Evolutionary conservation across 1,140 invertebrate species (phyloP), one percentile per base, ranked within the genome.

Genomic region (Aphidius gifuensis): DNA sequence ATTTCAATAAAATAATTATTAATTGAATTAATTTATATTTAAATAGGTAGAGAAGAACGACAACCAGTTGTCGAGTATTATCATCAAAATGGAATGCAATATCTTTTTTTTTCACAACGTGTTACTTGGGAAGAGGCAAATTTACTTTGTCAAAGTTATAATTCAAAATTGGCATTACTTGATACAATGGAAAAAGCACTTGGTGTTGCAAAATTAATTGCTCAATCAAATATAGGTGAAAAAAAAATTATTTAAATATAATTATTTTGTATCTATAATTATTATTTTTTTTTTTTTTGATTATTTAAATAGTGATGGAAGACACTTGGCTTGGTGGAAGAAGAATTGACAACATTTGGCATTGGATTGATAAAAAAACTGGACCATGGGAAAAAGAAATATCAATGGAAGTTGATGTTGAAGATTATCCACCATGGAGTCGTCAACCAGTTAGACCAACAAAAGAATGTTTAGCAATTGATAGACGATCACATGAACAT

Each of bases 111-210:
- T 55, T 71, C 71, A 7, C 64, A 73, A 61, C 61, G 59, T 48
- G 66, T 71, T 45, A 71, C 71, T 39, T 71, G 69, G 71, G 68
- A 69, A 6, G 69, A 73, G 60, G 69, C 67, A 9, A 63, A 63
- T 49, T 56, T 73, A 39, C 48, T 73, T 11, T 73, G 71, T 46
- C 9, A 40, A 4, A 68, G 64, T 59, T 70, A 67, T 47, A 63
- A 70, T 42, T 67, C 64, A 6, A 68, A 50, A 51, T 60, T 71
- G 21, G 69, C 68, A 39, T 63, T 70, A 49, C 50, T 73, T 5
- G 65, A 73, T 50, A 67, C 61, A 5, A 66, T 65, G 49, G 64
- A 68, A 64, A 73, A 73, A 57, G 69, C 71, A 40, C 23, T 49
- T 1, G 38, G 6, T 16, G 54, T 71, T 16, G 65, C 67, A 4